Percentiles rank a stretch among this genome's conserved stretches.
These are phyloP conservation scores for Sebastes trivittatus DNA, from an alignment of 2,797 vertebrate genomes.

Conservation along the genomic window DNA sequence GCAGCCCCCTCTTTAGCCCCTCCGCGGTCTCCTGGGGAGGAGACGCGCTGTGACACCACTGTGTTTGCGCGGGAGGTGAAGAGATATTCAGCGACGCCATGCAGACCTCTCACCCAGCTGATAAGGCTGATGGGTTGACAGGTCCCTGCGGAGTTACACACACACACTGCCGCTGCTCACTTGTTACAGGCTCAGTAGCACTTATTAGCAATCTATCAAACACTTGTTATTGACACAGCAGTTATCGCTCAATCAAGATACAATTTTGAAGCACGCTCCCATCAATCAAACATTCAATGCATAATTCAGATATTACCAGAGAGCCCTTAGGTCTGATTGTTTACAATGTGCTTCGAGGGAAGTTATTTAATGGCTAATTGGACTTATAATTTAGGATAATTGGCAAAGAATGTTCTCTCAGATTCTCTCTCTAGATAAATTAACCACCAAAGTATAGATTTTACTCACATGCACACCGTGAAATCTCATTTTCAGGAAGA, in stretches of 20 bases:
- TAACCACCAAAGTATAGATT: neutral
- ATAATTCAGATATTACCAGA: conserved; percentile 32
- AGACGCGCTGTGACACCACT: conserved; percentile 53
- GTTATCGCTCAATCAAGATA: conserved; percentile 59
- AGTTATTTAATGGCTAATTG: neutral
- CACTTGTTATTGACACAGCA: conserved; percentile 74
- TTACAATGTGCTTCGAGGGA: neutral
- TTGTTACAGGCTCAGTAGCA: conserved; percentile 72
- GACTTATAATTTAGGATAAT: neutral
- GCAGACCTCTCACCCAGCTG: conserved; percentile 75
- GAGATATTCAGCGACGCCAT: conserved; percentile 72
- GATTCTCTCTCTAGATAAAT: neutral
- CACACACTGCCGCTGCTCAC: conserved; percentile 57
- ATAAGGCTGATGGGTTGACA: conserved; percentile 75
- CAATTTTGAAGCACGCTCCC: conserved; percentile 38
- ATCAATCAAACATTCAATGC: conserved; percentile 46
- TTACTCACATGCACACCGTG: neutral
- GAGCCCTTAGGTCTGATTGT: neutral
- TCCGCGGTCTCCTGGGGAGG: conserved; percentile 34
- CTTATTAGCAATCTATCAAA: conserved; percentile 76
- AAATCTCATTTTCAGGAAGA: neutral
- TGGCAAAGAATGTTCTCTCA: neutral
- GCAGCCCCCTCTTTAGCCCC: conserved; percentile 66
- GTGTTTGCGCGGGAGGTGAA: conserved; percentile 66
- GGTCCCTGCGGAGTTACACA: conserved; percentile 40